A percentile compares a stretch with the other conserved stretches of the same genome.
phyloP scores from a whole-genome alignment of 2,113 vertebrate genomes.

The Lepus europaeus region DNA sequence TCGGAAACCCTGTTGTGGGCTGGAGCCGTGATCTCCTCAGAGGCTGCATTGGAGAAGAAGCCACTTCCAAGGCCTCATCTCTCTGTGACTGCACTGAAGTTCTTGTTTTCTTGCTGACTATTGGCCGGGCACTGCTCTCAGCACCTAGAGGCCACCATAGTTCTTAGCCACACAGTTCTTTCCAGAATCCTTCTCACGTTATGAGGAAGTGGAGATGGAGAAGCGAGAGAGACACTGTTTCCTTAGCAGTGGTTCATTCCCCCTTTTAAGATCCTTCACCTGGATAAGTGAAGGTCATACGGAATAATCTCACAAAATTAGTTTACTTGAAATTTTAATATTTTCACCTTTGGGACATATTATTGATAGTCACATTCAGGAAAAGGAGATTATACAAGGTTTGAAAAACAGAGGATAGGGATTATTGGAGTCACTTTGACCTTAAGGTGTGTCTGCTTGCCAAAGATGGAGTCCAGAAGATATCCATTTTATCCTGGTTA shows the following conservation, averaged over 20 bases:
- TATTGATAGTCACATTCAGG: background rate
- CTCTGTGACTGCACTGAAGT: no score
- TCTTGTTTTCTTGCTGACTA: background rate
- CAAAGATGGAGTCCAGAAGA: background rate
- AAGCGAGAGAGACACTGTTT: background rate
- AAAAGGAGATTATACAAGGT: background rate
- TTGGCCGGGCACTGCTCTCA: no score
- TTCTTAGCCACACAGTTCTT: background rate
- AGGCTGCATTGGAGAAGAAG: background rate
- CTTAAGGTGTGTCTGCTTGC: background rate
- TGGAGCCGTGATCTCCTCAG: background rate
- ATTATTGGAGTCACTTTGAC: background rate
- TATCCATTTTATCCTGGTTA: background rate
- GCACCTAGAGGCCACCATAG: background rate
- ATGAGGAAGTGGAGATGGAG: background rate
- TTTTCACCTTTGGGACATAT: background rate
- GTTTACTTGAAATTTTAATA: background rate
- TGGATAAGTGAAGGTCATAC: background rate
- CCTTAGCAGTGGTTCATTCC: background rate
- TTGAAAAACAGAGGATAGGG: accelerated
- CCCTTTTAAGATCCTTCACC: background rate
- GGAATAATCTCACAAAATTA: background rate
- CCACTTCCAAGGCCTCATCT: background rate
- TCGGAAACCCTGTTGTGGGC: background rate
- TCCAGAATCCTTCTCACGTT: background rate